These are phyloP conservation scores for Crotophaga sulcirostris DNA, from an alignment of 2,113 vertebrate genomes.

Conservation along the genomic window DNA sequence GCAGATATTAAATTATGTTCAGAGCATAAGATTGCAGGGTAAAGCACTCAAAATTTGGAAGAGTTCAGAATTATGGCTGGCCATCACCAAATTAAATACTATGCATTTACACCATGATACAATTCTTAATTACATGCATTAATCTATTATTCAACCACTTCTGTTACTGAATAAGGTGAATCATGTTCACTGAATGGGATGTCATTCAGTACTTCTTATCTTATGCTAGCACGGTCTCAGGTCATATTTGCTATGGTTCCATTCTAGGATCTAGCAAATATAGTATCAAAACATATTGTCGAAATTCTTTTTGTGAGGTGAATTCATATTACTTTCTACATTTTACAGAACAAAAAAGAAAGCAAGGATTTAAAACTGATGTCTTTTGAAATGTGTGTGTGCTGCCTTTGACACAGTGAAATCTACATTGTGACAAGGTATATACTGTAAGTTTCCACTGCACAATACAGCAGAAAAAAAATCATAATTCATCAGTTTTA, in stretches of 20 bases:
- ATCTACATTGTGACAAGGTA: background rate
- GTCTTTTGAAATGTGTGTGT: background rate
- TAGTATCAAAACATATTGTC: background rate
- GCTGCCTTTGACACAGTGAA: background rate
- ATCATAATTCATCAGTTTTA: background rate
- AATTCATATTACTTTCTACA: background rate
- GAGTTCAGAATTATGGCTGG: background rate
- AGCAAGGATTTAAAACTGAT: background rate
- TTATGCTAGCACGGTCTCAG: background rate
- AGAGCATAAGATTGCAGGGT: background rate
- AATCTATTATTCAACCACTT: background rate
- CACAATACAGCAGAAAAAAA: background rate
- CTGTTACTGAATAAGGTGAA: background rate
- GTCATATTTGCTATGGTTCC: background rate
- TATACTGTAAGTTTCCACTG: background rate
- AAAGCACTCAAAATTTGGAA: background rate
- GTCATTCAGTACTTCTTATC: background rate
- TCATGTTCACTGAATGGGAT: background rate
- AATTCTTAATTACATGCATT: background rate
- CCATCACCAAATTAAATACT: background rate
- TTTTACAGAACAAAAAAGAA: background rate
- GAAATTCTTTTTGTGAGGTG: background rate
- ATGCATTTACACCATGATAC: background rate
- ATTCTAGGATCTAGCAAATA: background rate
- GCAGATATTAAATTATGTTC: background rate